Base-by-base conservation (phyloP, 2,797 vertebrate genomes). In the Holocentrus rufus region DNA sequence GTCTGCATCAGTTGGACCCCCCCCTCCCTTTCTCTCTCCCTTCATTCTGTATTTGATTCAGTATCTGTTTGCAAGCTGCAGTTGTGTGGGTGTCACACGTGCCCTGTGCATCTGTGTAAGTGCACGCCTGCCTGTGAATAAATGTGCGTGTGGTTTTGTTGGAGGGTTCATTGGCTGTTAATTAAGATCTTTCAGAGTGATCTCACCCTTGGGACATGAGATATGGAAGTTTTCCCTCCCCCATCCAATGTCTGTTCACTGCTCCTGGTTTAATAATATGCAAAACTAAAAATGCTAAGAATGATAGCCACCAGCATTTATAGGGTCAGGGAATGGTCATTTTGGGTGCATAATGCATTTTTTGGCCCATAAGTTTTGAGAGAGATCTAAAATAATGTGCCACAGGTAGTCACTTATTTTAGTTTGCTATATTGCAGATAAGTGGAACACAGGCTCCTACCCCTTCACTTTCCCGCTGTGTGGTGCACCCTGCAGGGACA, bases 401-500 rank as follows among this genome's bases (percentile, higher is more conserved):
- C 10, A 36, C 22, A 65, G 15, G 23, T 25, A 52, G 56, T 61
- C 1, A 9, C 15, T 22, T 54, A 27, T 25, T 54, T 27, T 13
- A 46, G 44, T 46, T 46, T 46, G 15, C 44, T 46, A 20, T 42
- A 69, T 47, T 54, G 63, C 30, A 18, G 55, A 72, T 8, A 18
- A 5, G 54, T 59, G 13, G 31, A 42, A 9, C 46, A 44, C 11
- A 18, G 27, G 4, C 42, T 57, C 50, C 4, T 31, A 31, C 17
- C 52, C 64, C 66, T 64, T 75, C 15, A 64, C 55, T 66, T 23
- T 39, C 73, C 44, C 50, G 20, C 66, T 50, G 65, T 47, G 18
- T 47, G 42, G 17, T 54, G 64, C 39, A 31, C 60, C 59, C 77
- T 69, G 69, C 70, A 70, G 73, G 4, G 65, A 78, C 72, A 57